Evolutionary conservation across 2,113 vertebrate species (phyloP).

Genomic region (Carlito syrichta): DNA sequence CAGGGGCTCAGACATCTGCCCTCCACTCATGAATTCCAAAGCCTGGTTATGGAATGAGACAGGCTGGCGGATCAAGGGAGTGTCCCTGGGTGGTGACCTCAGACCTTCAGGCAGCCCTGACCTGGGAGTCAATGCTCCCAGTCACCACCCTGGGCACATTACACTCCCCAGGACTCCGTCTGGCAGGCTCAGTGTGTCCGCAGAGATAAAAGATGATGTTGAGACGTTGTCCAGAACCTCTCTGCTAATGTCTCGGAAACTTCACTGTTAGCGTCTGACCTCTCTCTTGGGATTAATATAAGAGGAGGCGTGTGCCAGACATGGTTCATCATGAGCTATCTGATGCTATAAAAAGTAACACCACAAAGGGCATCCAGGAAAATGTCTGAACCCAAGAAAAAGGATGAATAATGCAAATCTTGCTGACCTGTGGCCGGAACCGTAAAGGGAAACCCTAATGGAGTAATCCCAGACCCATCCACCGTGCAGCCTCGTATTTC

Average conservation of each 20-base stretch:
- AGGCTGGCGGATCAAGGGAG: background rate
- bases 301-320: constrained; percentile 1
- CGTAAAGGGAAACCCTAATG: background rate
- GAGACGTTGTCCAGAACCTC: background rate
- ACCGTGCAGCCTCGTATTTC: background rate
- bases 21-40: background rate
- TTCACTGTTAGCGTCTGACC: background rate
- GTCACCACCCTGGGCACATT: background rate
- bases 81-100: background rate
- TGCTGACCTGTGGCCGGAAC: background rate
- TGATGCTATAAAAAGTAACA: constrained; percentile 56
- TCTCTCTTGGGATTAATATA: constrained; percentile 50
- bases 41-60: background rate
- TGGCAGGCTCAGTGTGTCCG: background rate
- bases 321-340: background rate
- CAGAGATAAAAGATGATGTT: background rate
- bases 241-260: background rate
- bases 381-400: background rate
- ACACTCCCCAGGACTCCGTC: background rate
- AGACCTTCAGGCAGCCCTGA: background rate
- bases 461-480: background rate
- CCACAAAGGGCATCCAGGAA: constrained; percentile 26
- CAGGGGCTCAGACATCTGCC: background rate
- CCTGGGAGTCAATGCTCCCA: background rate
- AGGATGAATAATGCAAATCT: constrained; percentile 10